Evolutionary conservation across 35 echinoderm and acorn worm genomes (phyloP).

Genomic region (Heliocidaris erythrogramma): DNA sequence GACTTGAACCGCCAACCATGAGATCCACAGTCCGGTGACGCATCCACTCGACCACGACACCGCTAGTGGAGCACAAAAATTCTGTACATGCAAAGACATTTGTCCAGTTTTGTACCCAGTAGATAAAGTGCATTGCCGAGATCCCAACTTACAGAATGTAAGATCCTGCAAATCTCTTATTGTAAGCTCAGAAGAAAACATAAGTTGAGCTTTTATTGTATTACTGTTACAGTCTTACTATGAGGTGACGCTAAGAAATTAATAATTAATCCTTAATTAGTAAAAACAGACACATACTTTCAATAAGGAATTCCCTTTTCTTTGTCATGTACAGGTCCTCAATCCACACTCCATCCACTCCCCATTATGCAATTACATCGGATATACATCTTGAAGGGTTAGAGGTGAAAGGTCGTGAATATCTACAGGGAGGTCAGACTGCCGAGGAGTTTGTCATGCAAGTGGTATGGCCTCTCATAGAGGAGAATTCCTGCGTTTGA

Average conservation of each 20-base stretch:
- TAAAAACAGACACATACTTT: background rate
- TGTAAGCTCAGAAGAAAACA: background rate
- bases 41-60: no score
- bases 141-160: no score
- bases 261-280: background rate
- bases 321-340: background rate
- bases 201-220: background rate
- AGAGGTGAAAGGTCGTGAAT: background rate
- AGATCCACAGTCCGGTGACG: no score
- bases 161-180: no score
- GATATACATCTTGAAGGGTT: constrained; percentile 4
- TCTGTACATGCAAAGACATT: no score
- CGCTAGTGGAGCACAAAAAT: no score
- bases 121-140: no score
- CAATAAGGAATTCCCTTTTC: background rate
- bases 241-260: background rate
- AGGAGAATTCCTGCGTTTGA: background rate
- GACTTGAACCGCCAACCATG: no score
- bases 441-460: background rate
- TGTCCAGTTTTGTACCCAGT: no score
- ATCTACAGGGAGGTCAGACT: background rate
- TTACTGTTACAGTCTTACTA: background rate
- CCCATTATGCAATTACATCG: background rate
- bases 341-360: background rate
- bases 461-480: constrained; percentile 20